Conservation (phyloP, 2,113 vertebrate species). For the Ptilonorhynchus violaceus region DNA sequence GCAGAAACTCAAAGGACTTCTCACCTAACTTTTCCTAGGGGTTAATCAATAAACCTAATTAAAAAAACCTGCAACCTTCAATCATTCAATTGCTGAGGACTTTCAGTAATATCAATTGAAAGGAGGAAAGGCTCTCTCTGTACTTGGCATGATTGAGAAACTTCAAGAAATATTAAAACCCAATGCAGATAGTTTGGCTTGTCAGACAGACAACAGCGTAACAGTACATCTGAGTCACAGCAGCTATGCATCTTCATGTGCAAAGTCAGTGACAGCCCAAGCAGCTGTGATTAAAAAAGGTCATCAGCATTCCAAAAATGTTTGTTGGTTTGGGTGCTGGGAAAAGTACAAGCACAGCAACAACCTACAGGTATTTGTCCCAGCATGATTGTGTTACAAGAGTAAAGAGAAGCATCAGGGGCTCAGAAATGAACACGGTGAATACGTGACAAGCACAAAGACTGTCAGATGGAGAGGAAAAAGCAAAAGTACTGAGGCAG, state of each 20-base stretch:
- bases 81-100: background rate
- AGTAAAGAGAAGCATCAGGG: background rate
- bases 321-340: background rate
- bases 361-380: background rate
- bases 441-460: background rate
- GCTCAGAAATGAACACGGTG: rapidly evolving
- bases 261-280: background rate
- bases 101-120: background rate
- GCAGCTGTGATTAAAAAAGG: background rate
- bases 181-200: background rate
- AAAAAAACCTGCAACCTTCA: background rate
- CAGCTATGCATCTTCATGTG: background rate
- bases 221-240: background rate
- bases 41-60: background rate
- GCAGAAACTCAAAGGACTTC: background rate
- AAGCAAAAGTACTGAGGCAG: background rate
- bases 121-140: background rate
- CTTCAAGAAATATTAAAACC: background rate
- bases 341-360: background rate
- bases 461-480: background rate
- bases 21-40: background rate
- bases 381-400: rapidly evolving
- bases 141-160: background rate
- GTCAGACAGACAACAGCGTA: background rate
- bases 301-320: background rate